Evolutionary conservation across 2,888 invertebrate genomes (phyloP), one percentile per base, ranked within the genome.

Genomic region (Rhodophaea formosa): DNA sequence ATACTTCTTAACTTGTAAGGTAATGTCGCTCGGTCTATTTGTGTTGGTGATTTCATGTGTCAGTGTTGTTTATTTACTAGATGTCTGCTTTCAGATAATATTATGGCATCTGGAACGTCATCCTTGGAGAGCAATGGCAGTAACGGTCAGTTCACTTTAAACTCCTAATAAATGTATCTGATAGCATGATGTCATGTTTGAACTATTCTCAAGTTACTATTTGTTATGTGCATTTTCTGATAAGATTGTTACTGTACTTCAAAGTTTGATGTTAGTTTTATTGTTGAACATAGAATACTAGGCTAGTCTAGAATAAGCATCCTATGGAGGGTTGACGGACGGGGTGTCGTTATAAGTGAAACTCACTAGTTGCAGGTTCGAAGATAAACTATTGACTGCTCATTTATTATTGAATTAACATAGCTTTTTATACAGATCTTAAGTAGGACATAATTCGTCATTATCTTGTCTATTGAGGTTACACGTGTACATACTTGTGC

Each of bases 61-160:
- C 45, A 45, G 30, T 23, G 16, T 49, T 42, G 56, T 56, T 56
- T 56, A 42, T 49, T 29, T 39, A 42, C 17, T 29, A 43, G 53
- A 56, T 53, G 57, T 61, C 54, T 51, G 17, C 39, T 57, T 88
- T 71, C 83, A 87, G 86, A 75, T 71, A 81, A 15, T 86, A 89
- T 84, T 85, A 95, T 95, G 95, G 95, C 95, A 92, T 95, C 95
- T 82, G 95, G 94, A 74, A 95, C 95, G 82, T 95, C 95, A 77
- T 95, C 95, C 70, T 89, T 95, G 90, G 95, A 95, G 82, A 95
- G 95, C 84, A 95, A 94, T 85, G 95, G 94, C 80, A 95, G 95
- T 84, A 95, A 94, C 91, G 95, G 95, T 94, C 82, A 92, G 93
- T 80, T 65, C 3, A 7, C 29, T 42, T 45, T 17, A 17, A 56